Evolutionary conservation across 2,888 invertebrate genomes (phyloP), one percentile per base, ranked within the genome.

Genomic region (Griposia aprilina): DNA sequence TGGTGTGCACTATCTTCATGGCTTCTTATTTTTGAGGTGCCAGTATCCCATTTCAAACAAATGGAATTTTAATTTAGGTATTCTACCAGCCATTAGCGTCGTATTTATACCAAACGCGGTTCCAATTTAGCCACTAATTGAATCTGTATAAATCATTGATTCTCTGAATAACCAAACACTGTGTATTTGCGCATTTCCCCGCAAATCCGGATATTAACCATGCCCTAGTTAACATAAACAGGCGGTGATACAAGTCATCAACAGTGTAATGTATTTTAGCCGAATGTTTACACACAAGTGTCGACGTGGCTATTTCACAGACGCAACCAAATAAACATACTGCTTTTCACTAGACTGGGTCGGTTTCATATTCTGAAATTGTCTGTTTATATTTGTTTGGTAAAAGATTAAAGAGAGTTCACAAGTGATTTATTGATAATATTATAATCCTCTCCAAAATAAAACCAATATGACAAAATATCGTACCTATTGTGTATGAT

Each of bases 171-270:
- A 26, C 26, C 52, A 73, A 73, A 70, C 62, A 30, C 20, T n/a
- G 3, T 30, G 30, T 72, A 66, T 83, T 83, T 69, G 41, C 73
- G 41, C 75, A 63, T 75, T 66, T 30, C 26, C 68, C 48, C 57
- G 63, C 62, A 26, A 67, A 62, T 55, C 71, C 70, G 72, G 70
- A 78, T 67, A 75, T 59, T 73, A 85, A 68, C 75, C 84, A 84
- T 79, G 73, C 79, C 75, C 84, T 86, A 78, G 59, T 78, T 26
- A 75, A 83, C 67, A 63, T 78, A 83, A 83, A 82, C 73, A 78
- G 48, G 13, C 72, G 86, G 79, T 87, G 73, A 84, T 83, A 87
- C 73, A 76, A 84, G 67, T 73, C 68, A 82, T 83, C 87, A 79
- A 65, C 84, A 76, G 17, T 71, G 78, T 57, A 79, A 79, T 68